Base-by-base conservation (phyloP, 2,888 invertebrate species). In the Notodonta ziczac region DNA sequence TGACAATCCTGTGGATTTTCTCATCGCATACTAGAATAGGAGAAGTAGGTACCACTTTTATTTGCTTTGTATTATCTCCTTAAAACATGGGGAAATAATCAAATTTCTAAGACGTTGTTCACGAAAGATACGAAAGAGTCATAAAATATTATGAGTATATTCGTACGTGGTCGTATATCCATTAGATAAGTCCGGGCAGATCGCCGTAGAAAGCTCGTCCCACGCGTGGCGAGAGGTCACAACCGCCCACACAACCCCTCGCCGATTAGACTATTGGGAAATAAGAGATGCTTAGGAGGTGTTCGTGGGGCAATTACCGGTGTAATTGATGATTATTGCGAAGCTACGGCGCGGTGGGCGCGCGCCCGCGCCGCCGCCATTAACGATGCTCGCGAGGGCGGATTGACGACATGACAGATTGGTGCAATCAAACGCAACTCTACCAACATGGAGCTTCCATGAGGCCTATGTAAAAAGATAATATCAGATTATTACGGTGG, bases 201-300 rank as follows among this genome's bases (percentile, higher is more conserved):
- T 69, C 73, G 67, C 69, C 76, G 82, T 89, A 89, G 89, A 90
- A 89, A 90, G 89, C 80, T 79, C 79, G 72, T 78, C 91, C 92
- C 85, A 90, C 91, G 87, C 89, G 82, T 80, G 87, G 73, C 85
- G 80, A 89, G 88, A 90, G 92, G 91, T 91, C 91, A 90, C 75
- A 69, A 70, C 67, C 85, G 77, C 90, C 90, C 86, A 90, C 90
- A 78, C 86, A 77, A 78, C 76, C 82, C 76, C 65, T 68, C 75
- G 69, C 62, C 78, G 76, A 81, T 79, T 76, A 78, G 69, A 72
- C 75, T 77, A 77, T 87, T 86, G 83, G 78, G 87, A 82, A 86
- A 87, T 77, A 81, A 78, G 72, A 78, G 58, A 70, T 69, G 69
- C 70, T 70, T 65, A 70, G 78, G 74, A 84, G 84, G 84, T 84